Evolutionary conservation across 2,888 invertebrate genomes (phyloP), one percentile per base, ranked within the genome.

Genomic region (Capitulum mitella): DNA sequence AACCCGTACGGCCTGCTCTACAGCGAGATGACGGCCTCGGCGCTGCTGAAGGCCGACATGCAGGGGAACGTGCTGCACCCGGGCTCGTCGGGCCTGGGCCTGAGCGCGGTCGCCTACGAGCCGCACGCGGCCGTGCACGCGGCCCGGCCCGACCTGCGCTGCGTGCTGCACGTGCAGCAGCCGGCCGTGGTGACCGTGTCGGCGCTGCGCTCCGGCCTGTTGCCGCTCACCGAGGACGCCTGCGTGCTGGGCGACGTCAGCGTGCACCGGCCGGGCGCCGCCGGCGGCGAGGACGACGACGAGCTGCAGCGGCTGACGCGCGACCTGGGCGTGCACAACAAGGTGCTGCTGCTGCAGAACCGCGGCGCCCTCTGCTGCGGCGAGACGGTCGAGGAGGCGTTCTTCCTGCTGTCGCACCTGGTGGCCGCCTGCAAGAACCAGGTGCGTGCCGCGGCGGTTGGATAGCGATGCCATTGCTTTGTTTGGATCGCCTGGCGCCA

Each of bases 301-400:
- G 70, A n/a, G 22, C 70, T 34, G 34, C 37, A 37, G 37, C 97
- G 97, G 85, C 89, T 98, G 83, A 92, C 94, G 78, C 90, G 96
- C 80, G 94, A 93, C 83, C 89, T 98, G 82, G 97, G 97, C 0
- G 97, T 98, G n/a, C 91, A 91, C 84, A 95, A 95, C 85, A 98
- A 97, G 89, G 94, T 89, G 70, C 85, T 90, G 86, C 85, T 97
- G 84, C 88, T 97, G 84, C 88, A 91, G 82, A 94, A 94, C 86
- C 92, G 93, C 84, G 94, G 97, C 82, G 94, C 96, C 37, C 90
- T 98, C 58, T 94, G 97, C 86, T 96, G 97, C 87, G 98, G 98
- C 51, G 93, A 93, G 85, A 94, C 95, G 10, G 91, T 98, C 78
- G 99, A 99, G 87, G 98, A 99, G 87, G 97, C 98, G 34, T 97